Percentiles rank a stretch among this genome's conserved stretches.
These are phyloP conservation scores for Harpagoxenus sublaevis DNA, from an alignment of 2,888 invertebrate genomes.

Conservation along the genomic window DNA sequence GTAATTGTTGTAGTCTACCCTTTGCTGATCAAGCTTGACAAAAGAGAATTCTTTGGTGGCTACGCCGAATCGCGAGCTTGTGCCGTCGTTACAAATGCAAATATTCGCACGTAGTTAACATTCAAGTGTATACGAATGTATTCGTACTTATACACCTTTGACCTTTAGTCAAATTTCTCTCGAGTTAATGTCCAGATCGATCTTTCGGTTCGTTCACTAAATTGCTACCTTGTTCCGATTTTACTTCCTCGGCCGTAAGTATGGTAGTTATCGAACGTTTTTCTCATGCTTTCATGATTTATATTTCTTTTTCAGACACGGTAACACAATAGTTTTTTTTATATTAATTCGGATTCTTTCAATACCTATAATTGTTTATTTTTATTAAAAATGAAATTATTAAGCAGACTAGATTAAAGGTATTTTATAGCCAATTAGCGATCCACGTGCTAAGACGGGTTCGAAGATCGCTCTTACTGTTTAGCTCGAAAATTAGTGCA, in stretches of 20 bases:
- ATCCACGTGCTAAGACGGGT: not conserved
- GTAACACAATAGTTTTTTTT: not conserved
- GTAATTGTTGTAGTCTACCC: not conserved
- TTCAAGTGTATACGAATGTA: slow-evolving; percentile 10
- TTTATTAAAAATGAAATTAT: not conserved
- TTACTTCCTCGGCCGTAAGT: not conserved
- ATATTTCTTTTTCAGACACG: not conserved
- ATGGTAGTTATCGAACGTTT: not conserved
- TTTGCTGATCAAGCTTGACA: not conserved
- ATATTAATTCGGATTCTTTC: not conserved
- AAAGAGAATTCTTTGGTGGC: not conserved
- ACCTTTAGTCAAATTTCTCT: slow-evolving; percentile 37
- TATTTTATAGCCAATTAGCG: not conserved
- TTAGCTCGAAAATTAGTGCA: not conserved
- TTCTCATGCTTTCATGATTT: not conserved
- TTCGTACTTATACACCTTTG: not conserved
- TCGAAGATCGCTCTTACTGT: not conserved
- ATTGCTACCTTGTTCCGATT: not conserved
- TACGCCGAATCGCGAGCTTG: not conserved
- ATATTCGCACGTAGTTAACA: slow-evolving; percentile 11
- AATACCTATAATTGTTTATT: not conserved
- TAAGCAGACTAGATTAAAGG: not conserved
- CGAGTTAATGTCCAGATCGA: slow-evolving; percentile 62
- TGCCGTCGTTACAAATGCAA: not conserved
- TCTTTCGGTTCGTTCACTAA: slow-evolving; percentile 15